phyloP scores from a whole-genome alignment of 2,888 invertebrate genomes.

The Helicoverpa assulta region DNA sequence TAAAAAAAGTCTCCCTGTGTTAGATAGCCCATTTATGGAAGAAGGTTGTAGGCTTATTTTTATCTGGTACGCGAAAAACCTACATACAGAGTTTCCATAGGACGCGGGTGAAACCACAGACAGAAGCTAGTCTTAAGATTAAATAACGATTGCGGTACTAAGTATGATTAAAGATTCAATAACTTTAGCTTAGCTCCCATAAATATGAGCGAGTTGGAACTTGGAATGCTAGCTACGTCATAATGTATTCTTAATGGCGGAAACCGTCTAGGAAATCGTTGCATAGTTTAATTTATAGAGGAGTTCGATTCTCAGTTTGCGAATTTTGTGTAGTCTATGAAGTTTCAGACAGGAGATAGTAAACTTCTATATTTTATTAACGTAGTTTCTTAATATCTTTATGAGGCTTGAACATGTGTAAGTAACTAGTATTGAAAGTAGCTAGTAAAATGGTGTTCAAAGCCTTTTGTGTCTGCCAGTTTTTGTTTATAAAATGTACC shows the following conservation, averaged over 20 bases:
- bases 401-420: constrained; percentile 14
- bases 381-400: constrained; percentile 4
- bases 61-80: too few relatives aligned
- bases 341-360: neutral
- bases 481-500: too few relatives aligned
- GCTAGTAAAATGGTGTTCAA: neutral
- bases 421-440: neutral
- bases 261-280: constrained; percentile 21
- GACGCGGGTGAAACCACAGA: too few relatives aligned
- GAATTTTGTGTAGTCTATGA: constrained; percentile 26
- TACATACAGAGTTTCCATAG: too few relatives aligned
- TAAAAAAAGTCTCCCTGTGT: too few relatives aligned
- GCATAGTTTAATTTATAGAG: constrained; percentile 38
- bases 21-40: too few relatives aligned
- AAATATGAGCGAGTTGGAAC: constrained; percentile 31
- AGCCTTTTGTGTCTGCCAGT: too few relatives aligned
- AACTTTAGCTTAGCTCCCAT: constrained; percentile 22
- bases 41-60: too few relatives aligned
- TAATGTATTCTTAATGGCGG: constrained; percentile 39
- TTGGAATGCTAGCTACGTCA: constrained; percentile 29
- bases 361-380: constrained; percentile 16
- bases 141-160: constrained; percentile 2
- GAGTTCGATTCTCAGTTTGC: constrained; percentile 9
- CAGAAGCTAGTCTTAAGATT: too few relatives aligned
- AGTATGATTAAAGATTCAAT: constrained; percentile 27